A percentile compares a stretch with the other conserved stretches of the same genome.
Evolutionary conservation across 2,888 invertebrate species (phyloP).

Genomic region (Lamproptera curius): DNA sequence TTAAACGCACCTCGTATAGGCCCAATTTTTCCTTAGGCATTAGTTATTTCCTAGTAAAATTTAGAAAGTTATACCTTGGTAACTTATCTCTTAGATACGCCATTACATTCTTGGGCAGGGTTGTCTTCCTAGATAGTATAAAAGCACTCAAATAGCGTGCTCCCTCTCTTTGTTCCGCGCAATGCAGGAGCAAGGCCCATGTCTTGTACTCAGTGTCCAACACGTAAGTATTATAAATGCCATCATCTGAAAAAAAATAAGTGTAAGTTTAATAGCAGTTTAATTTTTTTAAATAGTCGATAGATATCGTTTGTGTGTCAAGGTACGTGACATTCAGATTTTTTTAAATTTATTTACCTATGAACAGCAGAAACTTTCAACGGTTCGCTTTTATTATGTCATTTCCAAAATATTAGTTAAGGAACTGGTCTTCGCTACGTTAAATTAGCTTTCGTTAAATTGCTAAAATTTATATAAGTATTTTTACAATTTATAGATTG

Average conservation of each 20-base stretch:
- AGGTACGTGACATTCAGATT: not conserved
- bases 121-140: slow-evolving; percentile 82
- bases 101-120: slow-evolving; percentile 81
- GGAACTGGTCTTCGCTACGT: no score
- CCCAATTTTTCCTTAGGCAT: no score
- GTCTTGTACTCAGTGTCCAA: slow-evolving; percentile 90
- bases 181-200: slow-evolving; percentile 90
- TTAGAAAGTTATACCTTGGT: slow-evolving; percentile 60
- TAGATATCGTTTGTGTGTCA: no score
- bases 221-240: slow-evolving; percentile 92
- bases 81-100: slow-evolving; percentile 87
- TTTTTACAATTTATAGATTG: no score
- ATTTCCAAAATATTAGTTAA: no score
- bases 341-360: not conserved
- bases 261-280: no score
- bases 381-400: no score
- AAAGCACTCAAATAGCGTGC: slow-evolving; percentile 90
- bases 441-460: no score
- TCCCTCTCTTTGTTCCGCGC: slow-evolving; percentile 88
- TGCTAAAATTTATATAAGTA: no score
- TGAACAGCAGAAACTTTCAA: not conserved
- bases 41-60: not conserved
- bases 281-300: no score
- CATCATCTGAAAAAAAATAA: slow-evolving; percentile 84
- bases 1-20: no score